Conservation (phyloP, 2,113 vertebrate species). For the Gopherus flavomarginatus region DNA sequence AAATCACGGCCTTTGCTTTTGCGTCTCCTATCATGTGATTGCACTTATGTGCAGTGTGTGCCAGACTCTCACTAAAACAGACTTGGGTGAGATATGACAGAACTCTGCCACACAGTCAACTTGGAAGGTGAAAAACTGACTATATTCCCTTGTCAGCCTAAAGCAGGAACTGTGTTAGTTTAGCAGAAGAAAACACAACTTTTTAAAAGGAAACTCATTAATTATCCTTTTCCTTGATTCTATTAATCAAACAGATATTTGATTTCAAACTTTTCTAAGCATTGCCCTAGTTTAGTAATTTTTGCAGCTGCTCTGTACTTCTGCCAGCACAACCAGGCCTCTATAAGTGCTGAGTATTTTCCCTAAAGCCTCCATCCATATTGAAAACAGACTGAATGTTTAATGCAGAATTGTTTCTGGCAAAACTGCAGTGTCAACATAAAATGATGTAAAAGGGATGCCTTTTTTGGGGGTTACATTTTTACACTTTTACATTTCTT, state of each 20-base stretch:
- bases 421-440: slow-evolving; percentile 50
- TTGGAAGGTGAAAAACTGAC: neutral
- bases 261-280: slow-evolving; percentile 24
- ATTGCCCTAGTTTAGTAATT: slow-evolving; percentile 51
- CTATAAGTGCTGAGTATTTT: slow-evolving; percentile 60
- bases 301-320: slow-evolving; percentile 72
- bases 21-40: neutral
- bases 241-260: neutral
- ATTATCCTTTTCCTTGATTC: slow-evolving; percentile 12
- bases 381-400: slow-evolving; percentile 72
- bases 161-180: neutral
- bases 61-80: neutral
- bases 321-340: slow-evolving; percentile 34
- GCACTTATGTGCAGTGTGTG: neutral
- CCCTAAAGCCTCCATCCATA: slow-evolving; percentile 54
- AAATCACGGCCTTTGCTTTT: neutral
- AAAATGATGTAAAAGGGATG: slow-evolving; percentile 56
- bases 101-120: neutral
- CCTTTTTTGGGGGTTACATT: slow-evolving; percentile 41
- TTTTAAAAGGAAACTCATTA: neutral
- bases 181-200: neutral
- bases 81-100: neutral
- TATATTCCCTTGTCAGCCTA: neutral
- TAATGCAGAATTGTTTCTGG: slow-evolving; percentile 64
- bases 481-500: slow-evolving; percentile 7